Conservation (phyloP, 2,888 invertebrate genomes). For the Cephus rjabovi region DNA sequence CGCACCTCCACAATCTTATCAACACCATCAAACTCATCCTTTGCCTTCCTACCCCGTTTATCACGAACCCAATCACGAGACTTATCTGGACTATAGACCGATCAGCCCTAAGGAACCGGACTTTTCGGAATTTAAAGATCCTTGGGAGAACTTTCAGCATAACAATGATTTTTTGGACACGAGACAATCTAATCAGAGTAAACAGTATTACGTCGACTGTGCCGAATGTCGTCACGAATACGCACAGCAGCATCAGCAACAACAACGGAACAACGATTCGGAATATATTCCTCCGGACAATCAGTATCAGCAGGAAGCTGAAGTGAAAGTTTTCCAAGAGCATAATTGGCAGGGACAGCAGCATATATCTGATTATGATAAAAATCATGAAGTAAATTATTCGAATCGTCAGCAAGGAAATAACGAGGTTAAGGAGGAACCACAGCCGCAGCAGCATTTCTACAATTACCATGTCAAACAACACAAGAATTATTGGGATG, state of each 20-base stretch:
- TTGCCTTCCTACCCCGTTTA: constrained; percentile 18
- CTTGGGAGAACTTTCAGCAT: constrained; percentile 80
- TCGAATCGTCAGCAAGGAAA: not conserved
- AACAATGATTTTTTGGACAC: not conserved
- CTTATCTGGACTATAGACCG: constrained; percentile 30
- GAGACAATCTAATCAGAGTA: not conserved
- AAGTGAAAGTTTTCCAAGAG: not conserved
- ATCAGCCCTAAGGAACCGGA: constrained; percentile 36
- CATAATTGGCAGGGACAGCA: not conserved
- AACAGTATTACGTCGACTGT: not conserved
- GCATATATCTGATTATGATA: not conserved
- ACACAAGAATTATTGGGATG: not conserved
- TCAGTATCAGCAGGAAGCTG: constrained; percentile 1
- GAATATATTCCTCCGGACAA: constrained; percentile 12
- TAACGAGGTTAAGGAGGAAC: not conserved
- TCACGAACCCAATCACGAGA: constrained; percentile 34
- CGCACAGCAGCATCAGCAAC: not conserved
- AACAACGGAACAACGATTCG: constrained; percentile 6
- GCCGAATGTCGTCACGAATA: not conserved
- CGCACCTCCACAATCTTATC: constrained; percentile 14
- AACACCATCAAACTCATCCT: not conserved
- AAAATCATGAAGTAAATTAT: not conserved
- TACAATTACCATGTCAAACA: not conserved
- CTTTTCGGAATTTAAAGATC: constrained; percentile 72
- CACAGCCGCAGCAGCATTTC: not conserved